phyloP scores from a whole-genome alignment of 92 coral and sea anemone genomes.

The Siderastrea radians region DNA sequence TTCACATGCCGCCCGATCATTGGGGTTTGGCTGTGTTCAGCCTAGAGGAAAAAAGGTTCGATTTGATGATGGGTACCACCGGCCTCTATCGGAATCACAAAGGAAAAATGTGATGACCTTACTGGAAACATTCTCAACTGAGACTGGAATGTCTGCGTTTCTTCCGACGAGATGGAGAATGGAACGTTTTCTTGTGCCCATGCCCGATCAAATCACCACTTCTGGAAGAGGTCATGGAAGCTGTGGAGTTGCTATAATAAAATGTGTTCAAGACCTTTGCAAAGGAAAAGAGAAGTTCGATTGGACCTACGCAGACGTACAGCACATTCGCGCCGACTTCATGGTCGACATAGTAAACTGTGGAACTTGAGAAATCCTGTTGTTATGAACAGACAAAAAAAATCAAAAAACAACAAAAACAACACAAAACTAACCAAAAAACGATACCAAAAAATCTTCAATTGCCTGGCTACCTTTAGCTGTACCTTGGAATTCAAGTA shows the following conservation, averaged over 20 bases:
- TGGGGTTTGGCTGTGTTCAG: constrained; percentile 64
- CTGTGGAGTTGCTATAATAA: constrained; percentile 57
- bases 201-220: constrained; percentile 49
- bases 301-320: constrained; percentile 9
- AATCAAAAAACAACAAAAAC: too few species aligned
- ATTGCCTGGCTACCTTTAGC: too few species aligned
- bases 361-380: neutral
- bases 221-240: constrained; percentile 34
- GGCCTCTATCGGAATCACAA: constrained; percentile 6
- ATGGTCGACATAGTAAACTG: constrained; percentile 36
- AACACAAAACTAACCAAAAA: too few species aligned
- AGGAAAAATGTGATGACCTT: neutral
- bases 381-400: too few species aligned
- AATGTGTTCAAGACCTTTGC: constrained; percentile 32
- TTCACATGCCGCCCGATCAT: constrained; percentile 49
- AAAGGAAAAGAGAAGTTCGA: neutral
- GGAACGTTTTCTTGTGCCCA: constrained; percentile 42
- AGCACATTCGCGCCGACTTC: constrained; percentile 6
- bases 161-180: constrained; percentile 21
- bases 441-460: too few species aligned
- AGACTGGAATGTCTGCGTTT: neutral
- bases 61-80: constrained; percentile 62
- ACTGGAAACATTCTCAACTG: constrained; percentile 9
- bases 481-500: too few species aligned
- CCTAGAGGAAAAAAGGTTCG: constrained; percentile 31